phyloP scores from a whole-genome alignment of 2,888 invertebrate genomes.

The Nemotelus nigrinus region DNA sequence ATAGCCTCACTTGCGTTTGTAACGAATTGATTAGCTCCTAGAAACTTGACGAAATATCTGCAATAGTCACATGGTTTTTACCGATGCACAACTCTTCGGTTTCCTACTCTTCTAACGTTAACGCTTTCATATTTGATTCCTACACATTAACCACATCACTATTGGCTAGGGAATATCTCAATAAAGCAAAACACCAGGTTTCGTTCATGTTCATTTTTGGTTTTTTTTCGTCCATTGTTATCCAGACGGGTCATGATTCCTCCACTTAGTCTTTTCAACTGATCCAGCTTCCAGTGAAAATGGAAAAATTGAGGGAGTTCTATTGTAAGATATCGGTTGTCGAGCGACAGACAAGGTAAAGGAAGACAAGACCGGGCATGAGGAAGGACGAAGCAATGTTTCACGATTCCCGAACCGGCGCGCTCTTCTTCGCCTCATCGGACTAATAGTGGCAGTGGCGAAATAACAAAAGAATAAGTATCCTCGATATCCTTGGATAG shows the following conservation, averaged over 20 bases:
- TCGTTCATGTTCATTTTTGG: conserved; percentile 5
- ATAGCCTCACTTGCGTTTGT: too few species aligned
- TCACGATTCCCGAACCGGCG: too few species aligned
- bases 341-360: too few species aligned
- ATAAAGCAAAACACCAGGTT: conserved; percentile 5
- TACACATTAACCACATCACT: neutral
- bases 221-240: conserved; percentile 28
- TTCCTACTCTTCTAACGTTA: neutral
- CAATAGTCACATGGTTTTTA: neutral
- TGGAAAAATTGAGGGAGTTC: conserved; percentile 11
- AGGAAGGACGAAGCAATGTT: too few species aligned
- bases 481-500: conserved; percentile 21
- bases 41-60: neutral
- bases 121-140: neutral
- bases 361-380: too few species aligned
- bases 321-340: neutral
- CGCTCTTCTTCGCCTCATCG: neutral
- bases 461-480: conserved; percentile 35
- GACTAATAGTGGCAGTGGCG: conserved; percentile 7
- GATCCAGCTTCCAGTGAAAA: conserved; percentile 2
- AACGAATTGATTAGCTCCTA: neutral
- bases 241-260: conserved; percentile 30
- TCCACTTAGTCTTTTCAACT: conserved; percentile 27
- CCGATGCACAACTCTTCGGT: neutral
- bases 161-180: conserved; percentile 10